Evolutionary conservation across 2,888 invertebrate species (phyloP), one percentile per base, ranked within the genome.

Genomic region (Cheilosia urbana): DNA sequence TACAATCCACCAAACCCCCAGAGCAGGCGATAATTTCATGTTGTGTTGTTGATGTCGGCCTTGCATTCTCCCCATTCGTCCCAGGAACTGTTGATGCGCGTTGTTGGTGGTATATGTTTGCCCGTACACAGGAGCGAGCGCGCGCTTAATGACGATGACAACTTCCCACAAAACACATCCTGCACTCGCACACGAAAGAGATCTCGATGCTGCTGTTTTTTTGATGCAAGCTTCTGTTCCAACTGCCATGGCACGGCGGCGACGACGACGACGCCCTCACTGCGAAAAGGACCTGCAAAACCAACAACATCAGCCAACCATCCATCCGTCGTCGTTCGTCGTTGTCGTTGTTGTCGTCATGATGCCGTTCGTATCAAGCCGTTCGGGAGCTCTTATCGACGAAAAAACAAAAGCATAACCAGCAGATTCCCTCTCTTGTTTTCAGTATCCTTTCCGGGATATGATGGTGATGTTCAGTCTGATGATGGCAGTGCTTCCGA

Each of bases 271-370:
- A 87, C 87, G 87, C 87, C 87, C 87, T 78, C 87, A 60, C 60
- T 45, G 53, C 79, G 51, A 87, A 87, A 87, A 87, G 76, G 76
- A 87, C 77, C 83, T 63, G 53, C 83, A 87, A 85, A 87, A 88
- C 76, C 81, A 82, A 76, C 84, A 87, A 69, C 83, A 84, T 81
- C 81, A 81, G 79, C 87, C 87, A 85, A 71, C 87, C 84, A 87
- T 73, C 80, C 87, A 80, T 72, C 76, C 76, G 87, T 79, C 79
- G 79, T 76, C 75, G 72, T 65, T 80, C 73, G 57, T 55, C 27
- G 27, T 27, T 27, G 27, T 27, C 27, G 21, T 47, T 51, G 27
- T 49, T 51, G 40, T 47, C 57, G 42, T 69, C 78, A 72, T 82
- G 77, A 82, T 83, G 78, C 51, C 17, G 24, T 72, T 57, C 62